Evolutionary conservation across 1,140 invertebrate species (phyloP), one percentile per base, ranked within the genome.

Genomic region (Whitmania pigra): DNA sequence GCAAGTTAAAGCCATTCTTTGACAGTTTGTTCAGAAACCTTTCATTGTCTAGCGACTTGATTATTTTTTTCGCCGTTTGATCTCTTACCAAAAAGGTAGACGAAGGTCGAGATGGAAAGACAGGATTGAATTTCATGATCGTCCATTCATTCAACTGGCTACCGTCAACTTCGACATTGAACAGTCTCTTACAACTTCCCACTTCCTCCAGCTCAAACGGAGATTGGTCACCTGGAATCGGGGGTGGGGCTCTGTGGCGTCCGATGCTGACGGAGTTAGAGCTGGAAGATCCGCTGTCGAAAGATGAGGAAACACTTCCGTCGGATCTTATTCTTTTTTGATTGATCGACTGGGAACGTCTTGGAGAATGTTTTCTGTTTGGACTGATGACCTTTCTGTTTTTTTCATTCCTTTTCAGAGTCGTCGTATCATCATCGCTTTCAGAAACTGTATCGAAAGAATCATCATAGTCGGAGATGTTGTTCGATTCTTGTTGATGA

Each of bases 21-120:
- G 67, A 68, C 67, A 68, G 67, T 43, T 31, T 68, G 27, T 29
- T 43, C 0, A 68, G n/a, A 40, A 68, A 68, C 27, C n/a, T 22
- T 29, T 68, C 67, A 9, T 68, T 36, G 36, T 68, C 36, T 9
- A 68, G 20, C 20, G n/a, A 43, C 36, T 22, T 31, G 22, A 31
- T 68, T 31, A 43, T 7, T 31, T 68, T 68, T 18, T 31, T 43
- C 22, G 67, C 25, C 22, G 36, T 36, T 0, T 22, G 20, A 22
- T 3, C 36, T 29, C n/a, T 31, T 7, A 68, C 67, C 27, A 68
- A 11, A 9, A 11, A 29, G 20, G 67, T 68, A 11, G 2, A 6
- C 27, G 36, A 29, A 2, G 25, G 25, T 68, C 67, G 22, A 22
- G 67, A 36, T 29, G 67, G 67, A 15, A 29, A 22, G 67, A 40